These are phyloP conservation scores for Drosophila yooni DNA, from an alignment of 2,888 invertebrate species.

Conservation along the genomic window DNA sequence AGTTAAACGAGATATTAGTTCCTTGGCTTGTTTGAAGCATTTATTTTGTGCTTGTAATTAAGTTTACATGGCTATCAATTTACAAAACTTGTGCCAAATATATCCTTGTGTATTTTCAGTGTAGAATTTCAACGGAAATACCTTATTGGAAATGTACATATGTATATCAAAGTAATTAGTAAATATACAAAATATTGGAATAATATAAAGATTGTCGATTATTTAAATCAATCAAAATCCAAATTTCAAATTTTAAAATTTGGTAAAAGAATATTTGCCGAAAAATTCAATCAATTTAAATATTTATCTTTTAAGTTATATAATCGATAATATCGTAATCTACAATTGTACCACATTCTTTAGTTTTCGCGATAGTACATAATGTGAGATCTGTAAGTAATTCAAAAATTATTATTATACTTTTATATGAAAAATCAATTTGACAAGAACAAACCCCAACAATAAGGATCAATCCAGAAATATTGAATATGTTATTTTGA, in stretches of 20 bases:
- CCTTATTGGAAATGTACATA: neutral
- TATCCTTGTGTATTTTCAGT: neutral
- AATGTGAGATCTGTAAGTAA: constrained; percentile 1
- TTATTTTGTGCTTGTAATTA: neutral
- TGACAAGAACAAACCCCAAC: constrained; percentile 3
- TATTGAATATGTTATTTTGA: neutral
- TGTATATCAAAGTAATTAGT: neutral
- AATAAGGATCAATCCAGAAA: constrained; percentile 5
- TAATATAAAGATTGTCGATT: neutral
- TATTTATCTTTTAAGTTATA: neutral
- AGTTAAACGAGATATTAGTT: neutral
- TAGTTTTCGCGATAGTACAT: neutral
- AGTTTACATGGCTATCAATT: neutral
- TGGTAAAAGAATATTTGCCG: neutral
- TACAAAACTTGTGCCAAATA: neutral
- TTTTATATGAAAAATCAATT: neutral
- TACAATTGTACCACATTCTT: neutral
- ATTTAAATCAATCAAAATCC: neutral
- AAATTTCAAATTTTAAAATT: neutral
- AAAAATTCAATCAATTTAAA: neutral
- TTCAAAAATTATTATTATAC: neutral
- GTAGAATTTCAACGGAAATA: neutral
- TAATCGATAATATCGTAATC: neutral
- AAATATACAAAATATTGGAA: neutral
- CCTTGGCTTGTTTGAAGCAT: neutral